Percentiles rank a stretch among this genome's conserved stretches.
Evolutionary conservation across 2,888 invertebrate genomes (phyloP).

Genomic region (Empis livida): DNA sequence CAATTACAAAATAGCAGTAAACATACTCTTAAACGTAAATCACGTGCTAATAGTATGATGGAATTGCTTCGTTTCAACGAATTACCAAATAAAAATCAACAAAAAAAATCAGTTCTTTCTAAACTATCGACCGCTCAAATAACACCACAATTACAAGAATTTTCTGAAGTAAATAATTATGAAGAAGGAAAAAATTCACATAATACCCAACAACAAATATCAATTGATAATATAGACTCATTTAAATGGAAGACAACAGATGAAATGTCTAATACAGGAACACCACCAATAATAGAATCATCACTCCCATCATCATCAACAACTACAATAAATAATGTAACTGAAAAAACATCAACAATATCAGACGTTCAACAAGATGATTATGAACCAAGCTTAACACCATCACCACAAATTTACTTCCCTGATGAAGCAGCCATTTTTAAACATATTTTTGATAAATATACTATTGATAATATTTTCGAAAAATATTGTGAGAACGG

Average conservation of each 20-base stretch:
- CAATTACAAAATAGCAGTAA: slow-evolving; percentile 9
- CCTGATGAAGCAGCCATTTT: slow-evolving; percentile 17
- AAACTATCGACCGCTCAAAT: slow-evolving; percentile 3
- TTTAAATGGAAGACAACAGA: slow-evolving; percentile 23
- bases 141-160: slow-evolving; percentile 7
- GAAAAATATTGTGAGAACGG: slow-evolving; percentile 21
- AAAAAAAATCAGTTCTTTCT: not conserved
- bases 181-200: slow-evolving; percentile 9
- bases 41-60: slow-evolving; percentile 27
- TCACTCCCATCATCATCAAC: not conserved
- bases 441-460: slow-evolving; percentile 20
- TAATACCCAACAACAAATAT: slow-evolving; percentile 10
- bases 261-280: slow-evolving; percentile 1
- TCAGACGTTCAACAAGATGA: slow-evolving; percentile 7
- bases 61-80: slow-evolving; percentile 25
- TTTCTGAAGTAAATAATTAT: too few species aligned
- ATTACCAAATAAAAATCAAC: not conserved
- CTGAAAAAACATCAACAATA: slow-evolving; percentile 2
- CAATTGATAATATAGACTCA: slow-evolving; percentile 19
- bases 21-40: slow-evolving; percentile 23
- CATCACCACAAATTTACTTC: slow-evolving; percentile 11
- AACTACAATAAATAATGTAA: slow-evolving; percentile 1
- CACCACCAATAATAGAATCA: not conserved
- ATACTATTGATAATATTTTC: slow-evolving; percentile 22
- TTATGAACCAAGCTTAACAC: slow-evolving; percentile 11